Percentiles rank a stretch among this genome's conserved stretches.
Conservation (phyloP, 2,113 vertebrate genomes). For the Crotalus horridus region DNA sequence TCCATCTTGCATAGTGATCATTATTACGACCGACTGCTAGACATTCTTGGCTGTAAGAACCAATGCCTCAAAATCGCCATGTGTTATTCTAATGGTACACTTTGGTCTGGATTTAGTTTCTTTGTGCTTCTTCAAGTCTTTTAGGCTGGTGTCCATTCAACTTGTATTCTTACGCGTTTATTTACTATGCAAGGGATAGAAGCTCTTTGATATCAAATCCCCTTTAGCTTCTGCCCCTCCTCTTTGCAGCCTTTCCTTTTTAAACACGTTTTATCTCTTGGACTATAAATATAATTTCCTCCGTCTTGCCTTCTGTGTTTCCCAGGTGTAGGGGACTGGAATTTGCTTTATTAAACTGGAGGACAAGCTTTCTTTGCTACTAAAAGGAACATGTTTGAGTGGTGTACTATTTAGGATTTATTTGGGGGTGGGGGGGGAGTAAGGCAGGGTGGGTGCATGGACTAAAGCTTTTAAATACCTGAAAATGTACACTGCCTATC, state of each 20-base stretch:
- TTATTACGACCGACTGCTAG: slow-evolving; percentile 55
- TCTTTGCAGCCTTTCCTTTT: slow-evolving; percentile 4
- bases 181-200: slow-evolving; percentile 14
- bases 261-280: slow-evolving; percentile 14
- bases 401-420: slow-evolving; percentile 36
- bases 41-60: slow-evolving; percentile 37
- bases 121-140: background rate
- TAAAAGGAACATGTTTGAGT: slow-evolving; percentile 9
- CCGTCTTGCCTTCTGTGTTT: background rate
- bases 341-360: background rate
- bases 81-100: slow-evolving; percentile 29
- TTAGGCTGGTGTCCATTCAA: background rate
- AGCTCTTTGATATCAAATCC: slow-evolving; percentile 12
- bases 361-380: slow-evolving; percentile 8
- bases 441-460: background rate
- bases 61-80: slow-evolving; percentile 42
- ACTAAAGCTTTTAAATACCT: slow-evolving; percentile 46
- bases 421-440: background rate
- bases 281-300: background rate
- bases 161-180: slow-evolving; percentile 31
- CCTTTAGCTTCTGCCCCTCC: background rate
- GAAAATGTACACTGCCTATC: slow-evolving; percentile 30
- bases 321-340: background rate
- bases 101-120: slow-evolving; percentile 29
- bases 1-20: slow-evolving; percentile 1